phyloP scores from a whole-genome alignment of 2,888 invertebrate species.

The Cryptocephalus moraei region DNA sequence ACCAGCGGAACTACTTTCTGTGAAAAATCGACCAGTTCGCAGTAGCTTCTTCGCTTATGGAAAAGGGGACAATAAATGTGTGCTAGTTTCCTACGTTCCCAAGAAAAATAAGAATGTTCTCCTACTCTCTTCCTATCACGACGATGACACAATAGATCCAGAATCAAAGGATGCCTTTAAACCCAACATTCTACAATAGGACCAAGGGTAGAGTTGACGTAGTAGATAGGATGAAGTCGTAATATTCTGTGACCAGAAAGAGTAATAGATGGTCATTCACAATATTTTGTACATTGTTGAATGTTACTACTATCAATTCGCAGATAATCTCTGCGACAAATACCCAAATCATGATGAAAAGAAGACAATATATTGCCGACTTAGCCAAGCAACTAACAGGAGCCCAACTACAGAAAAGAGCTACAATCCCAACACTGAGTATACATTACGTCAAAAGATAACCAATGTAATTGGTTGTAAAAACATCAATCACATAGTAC shows the following conservation, averaged over 20 bases:
- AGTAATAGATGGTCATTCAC: slow-evolving; percentile 19
- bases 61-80: slow-evolving; percentile 8
- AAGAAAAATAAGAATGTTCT: slow-evolving; percentile 15
- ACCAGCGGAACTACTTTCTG: slow-evolving; percentile 1
- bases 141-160: slow-evolving; percentile 6
- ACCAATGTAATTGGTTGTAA: neutral
- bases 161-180: slow-evolving; percentile 3
- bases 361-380: neutral
- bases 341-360: neutral
- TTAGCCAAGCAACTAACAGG: neutral
- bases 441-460: neutral
- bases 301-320: neutral
- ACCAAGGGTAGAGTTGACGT: slow-evolving; percentile 23
- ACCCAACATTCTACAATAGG: slow-evolving; percentile 19
- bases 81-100: slow-evolving; percentile 12
- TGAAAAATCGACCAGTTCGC: slow-evolving; percentile 1
- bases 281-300: slow-evolving; percentile 9
- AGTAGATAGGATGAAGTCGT: slow-evolving; percentile 21
- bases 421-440: neutral
- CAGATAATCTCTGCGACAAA: neutral
- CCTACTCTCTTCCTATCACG: slow-evolving; percentile 13
- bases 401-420: neutral
- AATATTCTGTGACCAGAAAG: slow-evolving; percentile 19
- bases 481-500: neutral
- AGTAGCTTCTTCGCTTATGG: slow-evolving; percentile 14